Evolutionary conservation across 53 echinoderm and acorn worm genomes (phyloP).

Genomic region (Antedon mediterranea): DNA sequence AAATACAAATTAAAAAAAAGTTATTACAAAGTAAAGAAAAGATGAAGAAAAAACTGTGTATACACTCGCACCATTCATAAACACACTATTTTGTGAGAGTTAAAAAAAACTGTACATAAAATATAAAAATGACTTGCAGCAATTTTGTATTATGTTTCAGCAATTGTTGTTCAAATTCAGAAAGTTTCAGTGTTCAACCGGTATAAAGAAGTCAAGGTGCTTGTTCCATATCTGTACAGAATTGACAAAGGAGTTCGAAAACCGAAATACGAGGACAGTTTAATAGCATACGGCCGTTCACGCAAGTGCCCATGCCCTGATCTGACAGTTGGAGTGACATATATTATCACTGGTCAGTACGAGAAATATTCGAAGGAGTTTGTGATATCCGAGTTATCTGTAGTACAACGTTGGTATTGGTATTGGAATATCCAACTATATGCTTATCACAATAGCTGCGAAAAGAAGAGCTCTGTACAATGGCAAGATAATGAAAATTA

Average conservation of each 20-base stretch:
- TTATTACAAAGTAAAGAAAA: no score
- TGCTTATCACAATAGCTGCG: neutral
- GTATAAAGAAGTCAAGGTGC: neutral
- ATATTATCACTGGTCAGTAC: constrained; percentile 46
- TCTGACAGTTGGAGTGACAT: constrained; percentile 41
- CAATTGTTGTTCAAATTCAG: constrained; percentile 5
- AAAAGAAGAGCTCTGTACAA: neutral
- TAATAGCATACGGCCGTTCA: constrained; percentile 13
- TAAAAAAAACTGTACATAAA: no score
- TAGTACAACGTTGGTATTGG: constrained; percentile 45
- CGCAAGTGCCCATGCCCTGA: constrained; percentile 44
- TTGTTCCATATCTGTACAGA: constrained; percentile 3
- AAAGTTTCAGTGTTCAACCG: neutral
- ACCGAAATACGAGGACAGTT: neutral
- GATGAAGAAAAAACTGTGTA: no score
- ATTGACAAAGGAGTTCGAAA: constrained; percentile 21
- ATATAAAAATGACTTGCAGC: no score
- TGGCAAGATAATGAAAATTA: neutral
- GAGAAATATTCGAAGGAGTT: constrained; percentile 28
- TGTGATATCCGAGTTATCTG: constrained; percentile 29
- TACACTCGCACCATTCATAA: no score
- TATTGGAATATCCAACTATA: neutral
- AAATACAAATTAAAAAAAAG: no score
- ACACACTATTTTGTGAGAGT: no score
- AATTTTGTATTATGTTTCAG: neutral